Evolutionary conservation across 2,797 vertebrate species (phyloP), one percentile per base, ranked within the genome.

Genomic region (Clarias platycephalus): DNA sequence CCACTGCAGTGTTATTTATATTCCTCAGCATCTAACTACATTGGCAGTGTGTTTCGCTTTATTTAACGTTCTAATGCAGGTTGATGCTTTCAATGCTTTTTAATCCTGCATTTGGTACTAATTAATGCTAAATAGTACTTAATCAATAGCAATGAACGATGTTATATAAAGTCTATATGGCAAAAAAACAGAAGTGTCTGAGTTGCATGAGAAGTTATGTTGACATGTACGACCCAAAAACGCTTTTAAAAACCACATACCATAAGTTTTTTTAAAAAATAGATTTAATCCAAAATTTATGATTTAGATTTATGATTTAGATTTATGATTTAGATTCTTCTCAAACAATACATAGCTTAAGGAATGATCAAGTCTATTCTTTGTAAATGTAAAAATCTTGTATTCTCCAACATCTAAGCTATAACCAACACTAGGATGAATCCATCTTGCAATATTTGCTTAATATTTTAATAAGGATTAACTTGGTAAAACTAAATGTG

Each of bases 1-100:
- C 93, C 88, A 93, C 93, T 88, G 84, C 49, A 90, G 84, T 88
- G 89, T 90, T 94, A 94, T 94, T 94, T 93, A 92, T 93, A 95
- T 88, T 90, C 86, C 66, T 85, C 57, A 83, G 20, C 76, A 77
- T 72, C 84, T 80, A 26, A 86, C 89, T 84, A 87, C 87, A 86
- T 89, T 86, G 83, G 83, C 89, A 88, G 83, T 63, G 83, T 87
- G 74, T 82, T 88, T 88, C 89, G 90, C 79, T 91, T 76, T 76
- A 74, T 87, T 64, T 80, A 77, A 75, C 80, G 80, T 76, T 75
- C 0, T 49, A 49, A 49, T 49, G 80, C 77, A 84, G 74, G 81
- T 68, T 76, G 57, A n/a, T 37, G 20, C 22, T 37, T 62, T 82
- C 63, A 89, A n/a, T 79, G 67, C 82, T 82, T 76, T 82, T 75